Base-by-base conservation (phyloP, 2,888 invertebrate species). In the Tanytarsus gracilentus region DNA sequence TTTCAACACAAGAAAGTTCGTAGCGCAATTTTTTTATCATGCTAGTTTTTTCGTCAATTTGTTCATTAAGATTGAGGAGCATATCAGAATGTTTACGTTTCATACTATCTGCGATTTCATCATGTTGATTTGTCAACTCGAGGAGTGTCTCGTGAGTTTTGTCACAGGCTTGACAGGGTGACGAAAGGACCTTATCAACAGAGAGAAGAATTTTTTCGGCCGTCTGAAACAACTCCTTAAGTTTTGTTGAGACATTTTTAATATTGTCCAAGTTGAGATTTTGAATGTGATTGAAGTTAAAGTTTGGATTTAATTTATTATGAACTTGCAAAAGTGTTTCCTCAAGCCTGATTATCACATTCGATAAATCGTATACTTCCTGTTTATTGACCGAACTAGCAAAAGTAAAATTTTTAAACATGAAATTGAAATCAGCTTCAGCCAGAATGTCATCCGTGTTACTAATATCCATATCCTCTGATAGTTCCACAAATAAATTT, bases 141-240 rank as follows among this genome's bases (percentile, higher is more conserved):
- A 74, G 69, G 18, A 78, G 68, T 55, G 72, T 73, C 21, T 75
- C 73, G 62, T 78, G 75, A 58, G 78, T 67, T 61, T 74, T 70
- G 33, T 71, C 67, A 63, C 78, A 79, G 59, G 75, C 74, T 52
- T 74, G 71, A 63, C 78, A 78, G 3, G 76, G 71, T 39, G 70
- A 65, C 25, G 66, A 65, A 16, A 66, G 66, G 33, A 69, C 67
- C 44, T 67, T 65, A 50, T 70, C 66, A 58, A 66, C 44, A 3
- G 58, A 44, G 48, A 48, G 48, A 14, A 48, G 16, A 6, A 44
- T n/a, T 16, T 44, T 48, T 23, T 58, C 58, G 1, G 23, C 21
- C 2, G 48, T 58, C 30, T 48, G 29, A 48, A 48, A 30, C 18
- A 58, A 58, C 27, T 58, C 58, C 14, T 58, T 58, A 21, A 58